Conservation (phyloP, 2,113 vertebrate genomes). For the Suncus etruscus region DNA sequence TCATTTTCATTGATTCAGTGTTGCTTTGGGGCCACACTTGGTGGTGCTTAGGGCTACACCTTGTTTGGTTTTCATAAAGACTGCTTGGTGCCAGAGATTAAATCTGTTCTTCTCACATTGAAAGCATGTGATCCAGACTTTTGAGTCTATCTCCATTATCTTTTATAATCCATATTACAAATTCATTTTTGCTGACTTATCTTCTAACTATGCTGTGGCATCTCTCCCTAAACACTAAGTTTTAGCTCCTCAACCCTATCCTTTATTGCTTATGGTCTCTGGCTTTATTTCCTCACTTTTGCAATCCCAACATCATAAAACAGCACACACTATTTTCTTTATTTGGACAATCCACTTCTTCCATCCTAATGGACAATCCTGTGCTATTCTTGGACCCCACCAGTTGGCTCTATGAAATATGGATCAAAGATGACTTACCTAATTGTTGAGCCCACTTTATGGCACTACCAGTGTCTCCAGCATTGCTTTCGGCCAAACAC, state of each 20-base stretch:
- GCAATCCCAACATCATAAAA: neutral
- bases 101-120: too few species aligned
- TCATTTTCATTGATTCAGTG: too few species aligned
- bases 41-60: too few species aligned
- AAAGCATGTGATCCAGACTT: too few species aligned
- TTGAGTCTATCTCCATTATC: neutral
- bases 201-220: neutral
- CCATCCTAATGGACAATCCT: neutral
- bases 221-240: neutral
- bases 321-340: conserved; percentile 43
- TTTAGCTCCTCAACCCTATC: neutral
- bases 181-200: conserved; percentile 3
- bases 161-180: neutral
- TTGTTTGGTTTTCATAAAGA: too few species aligned
- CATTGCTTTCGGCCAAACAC: conserved; percentile 94
- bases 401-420: neutral
- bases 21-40: too few species aligned
- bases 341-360: neutral
- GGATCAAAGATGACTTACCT: conserved; percentile 88
- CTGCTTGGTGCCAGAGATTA: too few species aligned
- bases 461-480: conserved; percentile 93
- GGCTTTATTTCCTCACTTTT: neutral
- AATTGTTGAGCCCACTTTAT: conserved; percentile 95
- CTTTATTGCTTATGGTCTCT: neutral
- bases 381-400: neutral